These are phyloP conservation scores for Tromatobia lineatoria DNA, from an alignment of 2,888 invertebrate species.

Conservation along the genomic window DNA sequence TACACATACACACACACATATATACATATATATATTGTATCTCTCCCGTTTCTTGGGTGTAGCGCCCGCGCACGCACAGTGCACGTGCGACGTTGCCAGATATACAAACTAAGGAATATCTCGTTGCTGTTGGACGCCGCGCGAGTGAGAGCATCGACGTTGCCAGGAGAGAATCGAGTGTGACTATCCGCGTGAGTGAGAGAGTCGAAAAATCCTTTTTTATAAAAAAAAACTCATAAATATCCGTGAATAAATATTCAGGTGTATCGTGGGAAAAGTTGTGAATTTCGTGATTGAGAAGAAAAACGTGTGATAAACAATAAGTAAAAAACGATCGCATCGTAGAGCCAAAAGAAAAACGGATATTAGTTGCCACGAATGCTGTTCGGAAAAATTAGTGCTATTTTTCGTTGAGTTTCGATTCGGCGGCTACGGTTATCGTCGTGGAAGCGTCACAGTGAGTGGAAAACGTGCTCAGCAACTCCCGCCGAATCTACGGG, in stretches of 20 bases:
- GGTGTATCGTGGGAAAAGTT: background rate
- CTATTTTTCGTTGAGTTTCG: no score
- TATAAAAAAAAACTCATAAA: background rate
- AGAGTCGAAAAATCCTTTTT: constrained; percentile 32
- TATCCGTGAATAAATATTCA: no score
- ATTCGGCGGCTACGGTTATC: background rate
- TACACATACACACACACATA: constrained; percentile 17
- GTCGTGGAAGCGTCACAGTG: constrained; percentile 46
- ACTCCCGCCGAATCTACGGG: constrained; percentile 68
- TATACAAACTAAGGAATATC: constrained; percentile 47
- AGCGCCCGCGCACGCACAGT: constrained; percentile 67
- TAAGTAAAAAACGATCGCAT: no score
- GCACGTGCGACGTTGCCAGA: constrained; percentile 73
- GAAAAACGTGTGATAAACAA: no score
- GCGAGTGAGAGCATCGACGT: constrained; percentile 51
- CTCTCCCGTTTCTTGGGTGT: constrained; percentile 45
- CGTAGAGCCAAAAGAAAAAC: no score
- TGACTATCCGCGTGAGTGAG: constrained; percentile 26
- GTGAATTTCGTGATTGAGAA: no score
- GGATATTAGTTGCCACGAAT: no score
- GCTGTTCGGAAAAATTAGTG: no score
- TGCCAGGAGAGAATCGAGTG: constrained; percentile 64
- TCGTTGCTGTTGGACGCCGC: constrained; percentile 56
- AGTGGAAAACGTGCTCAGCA: constrained; percentile 65
- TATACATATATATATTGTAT: constrained; percentile 49